Conservation (phyloP, 2,888 invertebrate genomes). For the Venusia cambrica region DNA sequence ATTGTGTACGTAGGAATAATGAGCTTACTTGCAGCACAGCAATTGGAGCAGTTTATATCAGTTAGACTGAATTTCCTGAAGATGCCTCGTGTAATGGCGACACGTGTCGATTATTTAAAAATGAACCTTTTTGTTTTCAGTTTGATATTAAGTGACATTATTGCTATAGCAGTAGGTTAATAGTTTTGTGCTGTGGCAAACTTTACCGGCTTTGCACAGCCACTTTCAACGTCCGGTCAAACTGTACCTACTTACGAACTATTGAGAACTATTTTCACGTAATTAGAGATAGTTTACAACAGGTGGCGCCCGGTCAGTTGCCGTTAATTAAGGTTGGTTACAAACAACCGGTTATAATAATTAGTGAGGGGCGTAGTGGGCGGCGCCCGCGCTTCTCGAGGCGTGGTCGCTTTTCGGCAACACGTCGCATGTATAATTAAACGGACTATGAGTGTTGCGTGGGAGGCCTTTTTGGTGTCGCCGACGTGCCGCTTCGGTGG, state of each 20-base stretch:
- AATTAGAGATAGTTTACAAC: constrained; percentile 53
- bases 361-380: constrained; percentile 74
- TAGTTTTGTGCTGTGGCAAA: too few relatives aligned
- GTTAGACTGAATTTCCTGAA: too few relatives aligned
- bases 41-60: too few relatives aligned
- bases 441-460: constrained; percentile 41
- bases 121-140: too few relatives aligned
- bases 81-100: too few relatives aligned
- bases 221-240: constrained; percentile 8
- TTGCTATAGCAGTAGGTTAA: too few relatives aligned
- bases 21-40: too few relatives aligned
- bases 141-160: too few relatives aligned
- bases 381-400: constrained; percentile 50
- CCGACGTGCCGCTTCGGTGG: constrained; percentile 9
- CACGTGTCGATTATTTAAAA: too few relatives aligned
- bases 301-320: constrained; percentile 62
- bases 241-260: constrained; percentile 24
- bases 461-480: constrained; percentile 38
- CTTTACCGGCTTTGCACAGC: not conserved
- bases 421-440: constrained; percentile 54
- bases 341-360: constrained; percentile 77
- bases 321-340: constrained; percentile 66
- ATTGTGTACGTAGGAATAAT: too few relatives aligned
- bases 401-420: constrained; percentile 56
- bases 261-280: constrained; percentile 34